These are phyloP conservation scores for Piprites chloris DNA, from an alignment of 2,113 vertebrate species.

Conservation along the genomic window DNA sequence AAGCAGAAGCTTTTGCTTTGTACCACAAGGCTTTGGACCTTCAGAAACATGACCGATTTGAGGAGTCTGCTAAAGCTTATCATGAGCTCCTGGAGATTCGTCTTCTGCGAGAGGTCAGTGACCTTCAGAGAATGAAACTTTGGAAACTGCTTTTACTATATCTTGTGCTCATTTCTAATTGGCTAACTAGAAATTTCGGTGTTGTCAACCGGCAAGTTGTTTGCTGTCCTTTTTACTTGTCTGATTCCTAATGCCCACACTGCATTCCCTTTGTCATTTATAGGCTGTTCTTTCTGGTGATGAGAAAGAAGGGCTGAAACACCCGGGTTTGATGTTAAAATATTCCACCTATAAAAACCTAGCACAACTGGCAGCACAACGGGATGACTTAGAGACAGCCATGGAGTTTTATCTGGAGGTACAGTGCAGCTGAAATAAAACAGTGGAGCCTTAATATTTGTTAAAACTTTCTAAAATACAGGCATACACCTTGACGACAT, in stretches of 20 bases:
- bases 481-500: neutral
- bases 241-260: accelerated
- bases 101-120: conserved; percentile 90
- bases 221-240: neutral
- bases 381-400: conserved; percentile 88
- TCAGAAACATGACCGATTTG: conserved; percentile 95
- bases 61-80: conserved; percentile 93
- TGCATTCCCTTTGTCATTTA: neutral
- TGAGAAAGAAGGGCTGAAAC: conserved; percentile 90
- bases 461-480: neutral
- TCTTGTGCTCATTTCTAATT: neutral
- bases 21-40: conserved; percentile 97
- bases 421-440: neutral
- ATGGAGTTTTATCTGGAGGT: conserved; percentile 98
- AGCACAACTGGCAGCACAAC: conserved; percentile 85
- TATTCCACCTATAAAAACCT: conserved; percentile 98
- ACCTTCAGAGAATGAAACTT: neutral
- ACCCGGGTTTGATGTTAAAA: conserved; percentile 94
- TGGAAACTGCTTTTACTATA: neutral
- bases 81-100: conserved; percentile 93
- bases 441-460: neutral
- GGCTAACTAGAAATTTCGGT: neutral
- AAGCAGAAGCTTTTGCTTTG: conserved; percentile 96
- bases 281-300: conserved; percentile 90
- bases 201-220: neutral